Base-by-base conservation (phyloP, 2,113 vertebrate species). In the Microcebus lehilahytsara region DNA sequence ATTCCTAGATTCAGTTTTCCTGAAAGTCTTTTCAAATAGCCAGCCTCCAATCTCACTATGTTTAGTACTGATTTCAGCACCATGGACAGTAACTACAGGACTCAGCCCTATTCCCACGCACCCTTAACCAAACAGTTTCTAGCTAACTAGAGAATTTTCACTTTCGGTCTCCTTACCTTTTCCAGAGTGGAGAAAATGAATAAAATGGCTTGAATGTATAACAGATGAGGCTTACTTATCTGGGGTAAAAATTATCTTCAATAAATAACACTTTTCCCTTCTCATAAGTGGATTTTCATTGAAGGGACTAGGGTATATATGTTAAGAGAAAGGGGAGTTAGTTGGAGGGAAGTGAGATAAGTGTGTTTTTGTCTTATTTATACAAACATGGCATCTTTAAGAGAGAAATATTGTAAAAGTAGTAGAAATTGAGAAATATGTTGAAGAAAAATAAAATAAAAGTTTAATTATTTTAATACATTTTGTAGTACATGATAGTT, bases 41-140 rank as follows among this genome's bases (percentile, higher is more conserved):
- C 87, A 69, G 25, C 22, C 32, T 74, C 34, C 25, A 53, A 25
- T 67, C 8, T 89, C 62, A 67, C 5, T 6, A 10, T 11, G 14
- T 1, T 1, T 19, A 11, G 7, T 58, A 53, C 67, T 23, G 23
- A 2, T 93, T 98, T 98, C 98, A 98, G 98, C 89, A 98, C 98
- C 98, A 95, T 13, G 98, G 98, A 95, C 77, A 99, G 98, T 19
- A 77, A 88, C 88, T 85, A 88, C 14, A 58, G 4, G 46, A 5
- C 23, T 66, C 30, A 9, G 20, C 17, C 6, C 14, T 6, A 6
- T 20, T 91, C n/a, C 64, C 17, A 25, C 49, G 23, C 42, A 32
- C 0, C 17, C 92, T 71, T 93, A 37, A 91, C 75, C 40, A 69
- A 17, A 37, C 22, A 66, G 74, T 34, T 49, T 81, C 37, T 23